Percentiles rank a stretch among this genome's conserved stretches.
These are phyloP conservation scores for Seriola dumerili DNA, from an alignment of 2,113 vertebrate genomes.

Conservation along the genomic window DNA sequence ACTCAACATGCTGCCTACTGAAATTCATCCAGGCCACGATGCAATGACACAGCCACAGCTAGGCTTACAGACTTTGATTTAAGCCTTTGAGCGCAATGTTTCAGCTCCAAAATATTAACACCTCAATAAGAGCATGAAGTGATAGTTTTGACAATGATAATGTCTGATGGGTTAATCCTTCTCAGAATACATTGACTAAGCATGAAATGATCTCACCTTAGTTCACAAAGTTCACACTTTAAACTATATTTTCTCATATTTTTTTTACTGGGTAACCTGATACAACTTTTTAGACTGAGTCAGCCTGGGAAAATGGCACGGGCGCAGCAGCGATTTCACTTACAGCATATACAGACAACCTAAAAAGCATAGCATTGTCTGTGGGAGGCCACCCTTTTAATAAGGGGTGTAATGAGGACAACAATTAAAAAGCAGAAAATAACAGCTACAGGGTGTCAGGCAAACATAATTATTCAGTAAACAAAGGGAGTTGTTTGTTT, in stretches of 20 bases:
- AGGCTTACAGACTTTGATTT: not conserved
- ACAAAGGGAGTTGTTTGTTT: not conserved
- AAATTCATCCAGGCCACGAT: not conserved
- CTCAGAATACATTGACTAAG: not conserved
- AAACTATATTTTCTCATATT: not conserved
- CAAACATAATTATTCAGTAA: conserved; percentile 23
- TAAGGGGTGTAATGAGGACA: conserved; percentile 11
- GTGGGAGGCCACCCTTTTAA: conserved; percentile 8
- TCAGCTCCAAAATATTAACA: not conserved
- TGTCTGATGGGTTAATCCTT: not conserved
- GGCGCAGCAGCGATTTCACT: not conserved
- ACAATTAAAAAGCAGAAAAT: conserved; percentile 8
- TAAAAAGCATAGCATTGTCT: not conserved
- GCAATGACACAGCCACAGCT: not conserved
- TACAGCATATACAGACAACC: not conserved
- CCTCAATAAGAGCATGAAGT: not conserved
- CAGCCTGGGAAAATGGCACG: not conserved
- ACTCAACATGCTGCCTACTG: not conserved
- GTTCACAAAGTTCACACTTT: not conserved
- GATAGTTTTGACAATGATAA: not conserved
- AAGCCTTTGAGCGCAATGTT: not conserved
- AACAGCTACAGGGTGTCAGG: conserved; percentile 4
- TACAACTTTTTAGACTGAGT: not conserved
- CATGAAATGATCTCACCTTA: not conserved
- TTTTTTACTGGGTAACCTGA: not conserved